Evolutionary conservation across 2,888 invertebrate genomes (phyloP).

Genomic region (Patella ulyssiponensis): DNA sequence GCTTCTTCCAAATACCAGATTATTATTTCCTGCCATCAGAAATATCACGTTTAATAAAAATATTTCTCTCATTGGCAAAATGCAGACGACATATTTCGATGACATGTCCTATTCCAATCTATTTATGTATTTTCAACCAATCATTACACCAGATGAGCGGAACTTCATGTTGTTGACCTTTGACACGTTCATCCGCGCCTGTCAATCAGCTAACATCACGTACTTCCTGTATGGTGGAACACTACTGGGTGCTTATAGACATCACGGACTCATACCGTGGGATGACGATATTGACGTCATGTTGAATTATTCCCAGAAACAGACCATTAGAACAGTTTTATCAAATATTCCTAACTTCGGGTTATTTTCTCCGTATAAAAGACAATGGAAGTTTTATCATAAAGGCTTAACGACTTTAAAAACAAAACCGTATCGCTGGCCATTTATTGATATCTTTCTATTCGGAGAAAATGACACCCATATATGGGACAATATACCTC

Average conservation of each 20-base stretch:
- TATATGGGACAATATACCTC: conserved; percentile 39
- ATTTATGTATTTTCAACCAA: conserved; percentile 31
- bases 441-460: conserved; percentile 61
- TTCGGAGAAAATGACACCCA: conserved; percentile 52
- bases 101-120: conserved; percentile 10
- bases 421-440: conserved; percentile 50
- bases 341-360: conserved; percentile 34
- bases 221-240: conserved; percentile 53
- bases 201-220: conserved; percentile 28
- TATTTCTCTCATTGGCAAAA: not conserved
- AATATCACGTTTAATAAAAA: not conserved
- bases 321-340: conserved; percentile 26
- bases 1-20: not conserved
- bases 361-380: conserved; percentile 29
- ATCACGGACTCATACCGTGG: conserved; percentile 55
- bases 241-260: conserved; percentile 50
- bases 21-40: not conserved
- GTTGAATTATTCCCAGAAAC: conserved; percentile 36
- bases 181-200: conserved; percentile 34
- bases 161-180: conserved; percentile 33
- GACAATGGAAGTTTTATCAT: conserved; percentile 55
- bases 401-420: conserved; percentile 33
- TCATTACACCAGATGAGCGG: conserved; percentile 28
- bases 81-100: not conserved
- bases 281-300: conserved; percentile 58